Percentiles rank a stretch among this genome's conserved stretches.
Evolutionary conservation across 2,797 vertebrate species (phyloP).

Genomic region (Spatula clypeata): DNA sequence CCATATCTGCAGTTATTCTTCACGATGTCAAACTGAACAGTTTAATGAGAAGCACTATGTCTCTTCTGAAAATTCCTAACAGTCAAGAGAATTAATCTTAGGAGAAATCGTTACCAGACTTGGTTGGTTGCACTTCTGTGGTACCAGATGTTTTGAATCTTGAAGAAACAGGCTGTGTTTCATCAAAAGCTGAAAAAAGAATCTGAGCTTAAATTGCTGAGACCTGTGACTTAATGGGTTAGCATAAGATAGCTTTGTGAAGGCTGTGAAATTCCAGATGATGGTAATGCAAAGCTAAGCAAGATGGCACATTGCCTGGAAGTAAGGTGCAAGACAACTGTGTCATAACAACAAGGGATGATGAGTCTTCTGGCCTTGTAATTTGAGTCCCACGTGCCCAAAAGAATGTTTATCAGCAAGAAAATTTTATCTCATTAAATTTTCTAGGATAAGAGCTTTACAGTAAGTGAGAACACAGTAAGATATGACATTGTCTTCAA

Average conservation of each 20-base stretch:
- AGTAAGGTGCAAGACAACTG: not conserved
- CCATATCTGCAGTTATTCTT: not conserved
- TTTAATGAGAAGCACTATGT: not conserved
- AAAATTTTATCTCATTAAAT: not conserved
- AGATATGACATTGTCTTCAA: not conserved
- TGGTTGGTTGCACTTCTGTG: conserved; percentile 64
- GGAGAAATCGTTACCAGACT: conserved; percentile 59
- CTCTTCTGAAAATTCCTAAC: not conserved
- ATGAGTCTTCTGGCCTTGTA: not conserved
- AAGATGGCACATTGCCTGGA: not conserved
- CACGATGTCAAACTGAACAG: not conserved
- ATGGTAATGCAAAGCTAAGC: not conserved
- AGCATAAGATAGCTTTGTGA: not conserved
- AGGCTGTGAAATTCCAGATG: not conserved
- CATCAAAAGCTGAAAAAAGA: conserved; percentile 79
- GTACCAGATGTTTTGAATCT: conserved; percentile 66
- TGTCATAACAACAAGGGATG: not conserved
- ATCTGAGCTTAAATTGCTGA: conserved; percentile 37
- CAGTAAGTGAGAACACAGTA: accelerated
- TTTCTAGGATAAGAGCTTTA: not conserved
- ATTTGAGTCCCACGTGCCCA: not conserved
- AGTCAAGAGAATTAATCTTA: not conserved
- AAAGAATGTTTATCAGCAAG: not conserved
- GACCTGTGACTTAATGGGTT: not conserved
- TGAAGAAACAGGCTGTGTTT: conserved; percentile 73